Conservation (phyloP, 2,113 vertebrate genomes). For the Salminus brasiliensis region DNA sequence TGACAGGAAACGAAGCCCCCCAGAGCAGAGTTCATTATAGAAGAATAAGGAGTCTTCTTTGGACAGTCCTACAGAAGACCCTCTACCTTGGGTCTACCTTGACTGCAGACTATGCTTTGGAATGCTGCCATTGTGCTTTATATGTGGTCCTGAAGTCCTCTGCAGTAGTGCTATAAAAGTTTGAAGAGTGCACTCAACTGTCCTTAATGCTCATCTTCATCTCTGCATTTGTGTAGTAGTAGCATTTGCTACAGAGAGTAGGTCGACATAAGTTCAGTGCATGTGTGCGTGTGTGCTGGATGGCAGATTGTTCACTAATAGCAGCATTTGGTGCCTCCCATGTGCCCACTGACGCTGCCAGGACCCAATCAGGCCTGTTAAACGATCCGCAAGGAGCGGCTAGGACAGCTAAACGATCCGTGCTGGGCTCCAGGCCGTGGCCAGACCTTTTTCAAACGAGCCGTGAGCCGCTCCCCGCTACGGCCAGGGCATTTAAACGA, state of each 20-base stretch:
- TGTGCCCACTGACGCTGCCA: slow-evolving; percentile 40
- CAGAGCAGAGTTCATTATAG: too few relatives aligned
- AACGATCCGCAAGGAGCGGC: slow-evolving; percentile 32
- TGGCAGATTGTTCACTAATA: slow-evolving; percentile 49
- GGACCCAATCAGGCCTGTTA: slow-evolving; percentile 47
- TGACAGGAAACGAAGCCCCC: too few relatives aligned
- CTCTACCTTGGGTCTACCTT: too few relatives aligned
- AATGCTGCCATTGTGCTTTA: too few relatives aligned
- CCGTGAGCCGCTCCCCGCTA: not conserved
- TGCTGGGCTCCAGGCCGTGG: slow-evolving; percentile 6
- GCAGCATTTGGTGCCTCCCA: slow-evolving; percentile 39
- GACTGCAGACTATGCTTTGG: too few relatives aligned
- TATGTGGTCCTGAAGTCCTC: not conserved
- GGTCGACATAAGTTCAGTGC: slow-evolving; percentile 23
- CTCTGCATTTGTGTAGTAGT: not conserved
- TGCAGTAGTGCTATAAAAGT: not conserved
- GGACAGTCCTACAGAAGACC: too few relatives aligned
- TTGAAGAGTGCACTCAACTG: not conserved
- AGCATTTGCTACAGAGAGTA: not conserved
- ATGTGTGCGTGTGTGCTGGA: slow-evolving; percentile 28
- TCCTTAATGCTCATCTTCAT: slow-evolving; percentile 4
- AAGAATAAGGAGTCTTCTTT: too few relatives aligned
- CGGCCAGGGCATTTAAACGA: slow-evolving; percentile 10
- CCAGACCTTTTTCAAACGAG: slow-evolving; percentile 40
- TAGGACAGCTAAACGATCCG: slow-evolving; percentile 15